phyloP scores from a whole-genome alignment of 2,797 vertebrate species.

The Morus bassanus region DNA sequence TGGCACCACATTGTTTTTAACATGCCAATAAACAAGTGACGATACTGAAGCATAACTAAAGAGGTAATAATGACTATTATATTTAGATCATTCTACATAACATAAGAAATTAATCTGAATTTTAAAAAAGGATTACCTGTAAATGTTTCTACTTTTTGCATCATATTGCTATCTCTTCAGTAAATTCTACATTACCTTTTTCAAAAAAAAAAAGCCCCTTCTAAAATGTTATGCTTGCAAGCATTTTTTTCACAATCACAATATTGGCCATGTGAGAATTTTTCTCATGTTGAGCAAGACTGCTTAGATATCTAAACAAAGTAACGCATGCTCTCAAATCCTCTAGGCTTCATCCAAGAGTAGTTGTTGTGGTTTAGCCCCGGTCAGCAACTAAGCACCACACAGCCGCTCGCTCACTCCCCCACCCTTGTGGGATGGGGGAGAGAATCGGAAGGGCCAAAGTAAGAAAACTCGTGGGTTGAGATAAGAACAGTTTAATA shows the following conservation, averaged over 20 bases:
- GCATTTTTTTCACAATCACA: background rate
- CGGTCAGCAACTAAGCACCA: too few species aligned
- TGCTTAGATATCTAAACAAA: background rate
- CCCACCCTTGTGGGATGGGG: too few species aligned
- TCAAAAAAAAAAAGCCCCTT: background rate
- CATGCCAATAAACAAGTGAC: background rate
- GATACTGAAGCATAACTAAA: background rate
- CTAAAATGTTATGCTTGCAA: background rate
- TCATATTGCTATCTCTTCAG: background rate
- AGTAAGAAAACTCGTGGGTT: too few species aligned
- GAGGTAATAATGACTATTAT: background rate
- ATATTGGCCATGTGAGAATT: background rate
- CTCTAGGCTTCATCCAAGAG: background rate
- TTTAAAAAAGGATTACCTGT: background rate
- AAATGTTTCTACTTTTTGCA: background rate
- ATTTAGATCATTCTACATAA: background rate
- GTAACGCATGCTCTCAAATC: background rate
- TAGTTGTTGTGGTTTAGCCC: too few species aligned
- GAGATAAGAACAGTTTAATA: too few species aligned
- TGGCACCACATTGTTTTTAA: background rate
- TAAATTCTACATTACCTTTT: background rate
- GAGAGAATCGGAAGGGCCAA: too few species aligned
- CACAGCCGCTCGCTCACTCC: too few species aligned
- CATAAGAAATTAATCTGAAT: background rate
- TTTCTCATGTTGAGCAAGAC: background rate